These are phyloP conservation scores for Drosophila kanapiae DNA, from an alignment of 1,140 invertebrate genomes.

Conservation along the genomic window DNA sequence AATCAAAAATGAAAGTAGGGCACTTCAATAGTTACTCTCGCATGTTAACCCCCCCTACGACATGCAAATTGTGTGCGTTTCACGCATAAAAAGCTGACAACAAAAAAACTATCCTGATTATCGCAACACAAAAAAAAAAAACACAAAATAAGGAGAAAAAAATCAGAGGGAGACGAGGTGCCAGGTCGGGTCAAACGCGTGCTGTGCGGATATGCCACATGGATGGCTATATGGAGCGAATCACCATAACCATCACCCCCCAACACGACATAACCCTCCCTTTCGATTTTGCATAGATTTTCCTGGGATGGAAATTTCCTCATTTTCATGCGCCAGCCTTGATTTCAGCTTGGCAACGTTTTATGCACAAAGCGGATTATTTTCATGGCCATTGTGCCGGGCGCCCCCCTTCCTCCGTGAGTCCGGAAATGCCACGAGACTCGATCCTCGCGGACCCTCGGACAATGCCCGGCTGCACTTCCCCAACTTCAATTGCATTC, in stretches of 20 bases:
- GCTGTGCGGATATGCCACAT: slow-evolving; percentile 46
- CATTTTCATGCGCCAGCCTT: slow-evolving; percentile 44
- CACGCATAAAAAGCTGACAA: slow-evolving; percentile 61
- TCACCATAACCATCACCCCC: slow-evolving; percentile 1
- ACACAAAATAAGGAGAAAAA: slow-evolving; percentile 1
- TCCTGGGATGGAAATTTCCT: slow-evolving; percentile 31
- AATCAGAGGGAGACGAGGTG: slow-evolving; percentile 37
- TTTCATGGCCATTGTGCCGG: slow-evolving; percentile 67
- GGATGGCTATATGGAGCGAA: slow-evolving; percentile 45
- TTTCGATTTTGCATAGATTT: slow-evolving; percentile 66
- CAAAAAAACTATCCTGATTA: slow-evolving; percentile 39
- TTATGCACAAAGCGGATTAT: slow-evolving; percentile 83
- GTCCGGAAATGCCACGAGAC: background rate
- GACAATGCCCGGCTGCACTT: slow-evolving; percentile 58
- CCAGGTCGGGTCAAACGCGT: slow-evolving; percentile 62
- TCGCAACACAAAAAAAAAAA: slow-evolving; percentile 17
- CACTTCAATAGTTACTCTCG: slow-evolving; percentile 62
- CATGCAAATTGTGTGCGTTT: slow-evolving; percentile 79
- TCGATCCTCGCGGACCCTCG: slow-evolving; percentile 50
- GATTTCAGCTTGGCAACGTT: slow-evolving; percentile 73
- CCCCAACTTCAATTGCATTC: slow-evolving; percentile 56
- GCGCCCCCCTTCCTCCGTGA: slow-evolving; percentile 17
- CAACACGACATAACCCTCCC: slow-evolving; percentile 11
- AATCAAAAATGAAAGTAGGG: slow-evolving; percentile 75
- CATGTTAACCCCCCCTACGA: slow-evolving; percentile 62